Conservation (phyloP, 2,888 invertebrate genomes). For the Apamea epomidion region DNA sequence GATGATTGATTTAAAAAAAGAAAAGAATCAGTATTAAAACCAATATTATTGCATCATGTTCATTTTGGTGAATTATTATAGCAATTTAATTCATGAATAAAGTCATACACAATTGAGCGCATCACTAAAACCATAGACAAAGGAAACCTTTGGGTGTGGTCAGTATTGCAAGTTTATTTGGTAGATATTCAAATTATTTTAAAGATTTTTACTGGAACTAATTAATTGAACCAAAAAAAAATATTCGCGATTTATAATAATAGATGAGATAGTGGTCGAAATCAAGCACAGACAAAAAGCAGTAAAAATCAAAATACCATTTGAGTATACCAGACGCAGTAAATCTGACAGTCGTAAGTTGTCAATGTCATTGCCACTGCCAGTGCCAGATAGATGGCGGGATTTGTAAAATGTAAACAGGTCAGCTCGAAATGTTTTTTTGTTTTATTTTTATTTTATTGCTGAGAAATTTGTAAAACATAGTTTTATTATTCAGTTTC, state of each 20-base stretch:
- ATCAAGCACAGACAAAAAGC: neutral
- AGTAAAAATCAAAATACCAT: neutral
- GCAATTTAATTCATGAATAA: neutral
- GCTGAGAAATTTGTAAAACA: neutral
- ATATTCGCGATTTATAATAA: neutral
- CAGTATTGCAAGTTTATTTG: conserved; percentile 2
- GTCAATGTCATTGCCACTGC: neutral
- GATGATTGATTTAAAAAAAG: too few species aligned
- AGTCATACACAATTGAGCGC: neutral
- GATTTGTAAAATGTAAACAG: conserved; percentile 6
- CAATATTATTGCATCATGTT: neutral
- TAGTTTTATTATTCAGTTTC: neutral
- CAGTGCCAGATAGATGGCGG: conserved; percentile 2
- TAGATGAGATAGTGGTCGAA: neutral
- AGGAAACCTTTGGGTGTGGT: neutral
- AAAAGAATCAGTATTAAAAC: too few species aligned
- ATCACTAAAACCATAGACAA: conserved; percentile 33
- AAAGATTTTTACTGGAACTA: neutral
- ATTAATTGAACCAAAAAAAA: neutral
- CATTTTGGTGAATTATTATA: neutral
- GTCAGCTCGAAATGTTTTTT: neutral
- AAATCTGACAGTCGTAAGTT: neutral
- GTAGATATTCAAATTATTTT: neutral
- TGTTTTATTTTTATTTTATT: too few species aligned
- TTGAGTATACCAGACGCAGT: conserved; percentile 2